These are phyloP conservation scores for Arion vulgaris DNA, from an alignment of 1,140 invertebrate species.

Conservation along the genomic window DNA sequence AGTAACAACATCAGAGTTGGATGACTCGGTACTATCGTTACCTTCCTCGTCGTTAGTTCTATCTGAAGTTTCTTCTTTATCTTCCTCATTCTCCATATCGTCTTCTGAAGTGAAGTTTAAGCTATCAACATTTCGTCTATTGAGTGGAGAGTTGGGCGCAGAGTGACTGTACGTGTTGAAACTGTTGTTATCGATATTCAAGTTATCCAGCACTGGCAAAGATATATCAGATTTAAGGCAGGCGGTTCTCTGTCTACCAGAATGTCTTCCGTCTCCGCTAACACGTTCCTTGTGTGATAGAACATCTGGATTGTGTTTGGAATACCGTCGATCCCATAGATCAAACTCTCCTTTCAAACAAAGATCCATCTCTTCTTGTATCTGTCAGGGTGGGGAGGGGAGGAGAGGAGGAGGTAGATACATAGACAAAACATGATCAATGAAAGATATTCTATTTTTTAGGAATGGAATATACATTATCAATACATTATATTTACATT, in stretches of 20 bases:
- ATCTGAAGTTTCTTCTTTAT: background rate
- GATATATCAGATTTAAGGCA: background rate
- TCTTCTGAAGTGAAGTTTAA: background rate
- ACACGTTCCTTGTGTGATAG: background rate
- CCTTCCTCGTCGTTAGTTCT: slow-evolving; percentile 22
- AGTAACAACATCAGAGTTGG: slow-evolving; percentile 51
- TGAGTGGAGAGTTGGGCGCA: slow-evolving; percentile 6
- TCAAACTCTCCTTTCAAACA: slow-evolving; percentile 54
- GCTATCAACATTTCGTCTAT: background rate
- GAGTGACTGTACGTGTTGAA: background rate
- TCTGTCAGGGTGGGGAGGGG: slow-evolving; percentile 50
- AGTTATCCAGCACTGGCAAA: background rate
- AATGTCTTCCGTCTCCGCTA: background rate
- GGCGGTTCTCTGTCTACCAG: background rate
- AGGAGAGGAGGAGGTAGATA: too few relatives aligned
- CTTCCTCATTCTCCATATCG: background rate
- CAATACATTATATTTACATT: too few relatives aligned
- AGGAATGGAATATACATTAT: too few relatives aligned
- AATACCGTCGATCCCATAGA: slow-evolving; percentile 16
- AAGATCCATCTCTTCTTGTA: slow-evolving; percentile 67
- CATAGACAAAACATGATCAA: too few relatives aligned
- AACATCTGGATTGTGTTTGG: background rate
- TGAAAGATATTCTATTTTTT: too few relatives aligned
- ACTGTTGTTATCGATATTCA: background rate
- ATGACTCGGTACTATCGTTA: background rate